A percentile compares a stretch with the other conserved stretches of the same genome.
Evolutionary conservation across 2,113 vertebrate species (phyloP).

Genomic region (Colius striatus): DNA sequence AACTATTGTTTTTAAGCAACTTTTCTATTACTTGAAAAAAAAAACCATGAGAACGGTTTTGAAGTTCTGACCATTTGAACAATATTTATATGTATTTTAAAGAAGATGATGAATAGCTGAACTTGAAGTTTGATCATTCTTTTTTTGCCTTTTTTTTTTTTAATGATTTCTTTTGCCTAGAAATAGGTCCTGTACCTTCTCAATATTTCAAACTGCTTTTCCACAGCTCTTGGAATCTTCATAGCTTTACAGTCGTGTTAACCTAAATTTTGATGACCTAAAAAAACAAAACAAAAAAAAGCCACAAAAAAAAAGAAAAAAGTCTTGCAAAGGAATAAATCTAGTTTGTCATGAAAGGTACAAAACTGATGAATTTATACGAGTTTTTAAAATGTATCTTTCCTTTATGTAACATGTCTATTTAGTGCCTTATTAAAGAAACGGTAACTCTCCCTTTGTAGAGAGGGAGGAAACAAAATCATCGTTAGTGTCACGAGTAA

Average conservation of each 20-base stretch:
- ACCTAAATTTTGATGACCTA: conserved; percentile 40
- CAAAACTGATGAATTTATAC: conserved; percentile 43
- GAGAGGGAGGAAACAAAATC: not conserved
- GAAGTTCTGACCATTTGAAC: conserved; percentile 61
- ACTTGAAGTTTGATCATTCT: conserved; percentile 16
- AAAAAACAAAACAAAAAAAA: not conserved
- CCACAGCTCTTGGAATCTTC: conserved; percentile 37
- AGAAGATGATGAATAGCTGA: conserved; percentile 26
- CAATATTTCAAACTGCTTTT: not conserved
- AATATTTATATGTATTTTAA: conserved; percentile 66
- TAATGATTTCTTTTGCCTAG: not conserved
- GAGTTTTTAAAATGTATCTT: conserved; percentile 50
- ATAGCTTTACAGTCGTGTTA: conserved; percentile 45
- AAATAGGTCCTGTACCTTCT: conserved; percentile 30
- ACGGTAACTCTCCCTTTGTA: conserved; percentile 12
- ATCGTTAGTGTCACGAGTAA: not conserved
- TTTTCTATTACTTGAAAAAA: conserved; percentile 77
- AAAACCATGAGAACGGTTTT: conserved; percentile 35
- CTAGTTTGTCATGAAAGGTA: conserved; percentile 45
- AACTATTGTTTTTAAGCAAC: conserved; percentile 61
- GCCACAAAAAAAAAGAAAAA: not conserved
- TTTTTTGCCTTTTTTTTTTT: not conserved
- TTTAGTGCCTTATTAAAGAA: conserved; percentile 80
- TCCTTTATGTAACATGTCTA: conserved; percentile 70
- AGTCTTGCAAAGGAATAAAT: not conserved